Evolutionary conservation across 2,888 invertebrate genomes (phyloP).

Genomic region (Andrena marginata): DNA sequence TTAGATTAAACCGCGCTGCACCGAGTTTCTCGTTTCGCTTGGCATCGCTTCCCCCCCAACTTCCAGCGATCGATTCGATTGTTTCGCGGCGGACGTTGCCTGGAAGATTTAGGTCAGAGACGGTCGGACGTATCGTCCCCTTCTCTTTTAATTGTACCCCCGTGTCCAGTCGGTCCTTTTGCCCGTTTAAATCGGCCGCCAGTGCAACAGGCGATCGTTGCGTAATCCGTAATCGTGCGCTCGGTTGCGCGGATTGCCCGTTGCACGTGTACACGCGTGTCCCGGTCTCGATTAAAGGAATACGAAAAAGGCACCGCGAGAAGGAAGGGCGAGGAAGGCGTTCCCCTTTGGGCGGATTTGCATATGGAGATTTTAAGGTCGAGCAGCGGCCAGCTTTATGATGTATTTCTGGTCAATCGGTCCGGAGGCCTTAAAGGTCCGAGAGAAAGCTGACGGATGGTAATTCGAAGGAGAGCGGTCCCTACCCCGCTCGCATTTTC

Average conservation of each 20-base stretch:
- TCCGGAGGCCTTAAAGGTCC: slow-evolving; percentile 28
- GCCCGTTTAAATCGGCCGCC: slow-evolving; percentile 42
- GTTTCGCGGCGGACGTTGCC: not conserved
- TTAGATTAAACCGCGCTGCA: slow-evolving; percentile 17
- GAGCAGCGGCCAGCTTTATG: slow-evolving; percentile 38
- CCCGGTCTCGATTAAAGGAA: slow-evolving; percentile 54
- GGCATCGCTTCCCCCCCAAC: too few species aligned
- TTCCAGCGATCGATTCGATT: slow-evolving; percentile 9
- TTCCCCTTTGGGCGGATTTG: slow-evolving; percentile 55
- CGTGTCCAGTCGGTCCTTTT: slow-evolving; percentile 7
- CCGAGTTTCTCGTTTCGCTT: not conserved
- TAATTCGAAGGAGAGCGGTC: slow-evolving; percentile 34
- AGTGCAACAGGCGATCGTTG: slow-evolving; percentile 23
- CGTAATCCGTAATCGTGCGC: slow-evolving; percentile 45
- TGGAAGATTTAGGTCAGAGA: slow-evolving; percentile 41
- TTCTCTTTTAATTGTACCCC: slow-evolving; percentile 46
- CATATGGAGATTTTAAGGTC: slow-evolving; percentile 59
- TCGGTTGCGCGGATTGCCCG: slow-evolving; percentile 30
- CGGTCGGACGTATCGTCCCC: slow-evolving; percentile 19
- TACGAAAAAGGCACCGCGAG: slow-evolving; percentile 41
- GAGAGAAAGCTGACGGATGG: slow-evolving; percentile 57
- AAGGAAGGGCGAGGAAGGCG: slow-evolving; percentile 43
- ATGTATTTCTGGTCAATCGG: slow-evolving; percentile 47
- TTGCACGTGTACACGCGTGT: slow-evolving; percentile 5
- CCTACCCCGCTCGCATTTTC: slow-evolving; percentile 27